These are phyloP conservation scores for Pangasius sanitwongsei DNA, from an alignment of 2,797 vertebrate genomes.

Conservation along the genomic window DNA sequence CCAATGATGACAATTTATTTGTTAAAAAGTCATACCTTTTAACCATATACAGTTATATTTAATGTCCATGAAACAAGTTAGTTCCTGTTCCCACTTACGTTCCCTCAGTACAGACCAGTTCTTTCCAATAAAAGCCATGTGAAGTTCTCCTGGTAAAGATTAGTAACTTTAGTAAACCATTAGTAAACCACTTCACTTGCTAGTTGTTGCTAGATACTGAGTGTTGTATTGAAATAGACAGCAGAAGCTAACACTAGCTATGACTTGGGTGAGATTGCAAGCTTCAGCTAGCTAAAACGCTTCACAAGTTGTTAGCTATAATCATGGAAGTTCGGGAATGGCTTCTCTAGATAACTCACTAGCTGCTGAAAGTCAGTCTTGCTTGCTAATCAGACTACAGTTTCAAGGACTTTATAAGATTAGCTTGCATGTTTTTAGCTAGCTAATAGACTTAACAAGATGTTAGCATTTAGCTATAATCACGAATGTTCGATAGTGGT, in stretches of 20 bases:
- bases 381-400: not conserved
- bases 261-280: not conserved
- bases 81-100: not conserved
- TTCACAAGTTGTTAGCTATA: not conserved
- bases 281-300: not conserved
- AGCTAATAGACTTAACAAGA: not conserved
- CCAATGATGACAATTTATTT: not conserved
- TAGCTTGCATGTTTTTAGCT: not conserved
- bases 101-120: not conserved
- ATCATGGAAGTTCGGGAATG: not conserved
- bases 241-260: not conserved
- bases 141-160: not conserved
- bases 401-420: not conserved
- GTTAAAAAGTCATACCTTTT: not conserved
- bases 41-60: not conserved
- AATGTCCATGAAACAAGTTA: not conserved
- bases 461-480: not conserved
- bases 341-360: not conserved
- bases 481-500: not conserved
- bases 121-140: not conserved
- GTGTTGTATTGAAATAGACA: not conserved
- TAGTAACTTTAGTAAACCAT: not conserved
- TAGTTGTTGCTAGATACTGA: not conserved
- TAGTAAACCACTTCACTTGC: not conserved
- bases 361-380: not conserved